A percentile compares a stretch with the other conserved stretches of the same genome.
These are phyloP conservation scores for Recurvirostra avosetta DNA, from an alignment of 2,113 vertebrate species.

Conservation along the genomic window DNA sequence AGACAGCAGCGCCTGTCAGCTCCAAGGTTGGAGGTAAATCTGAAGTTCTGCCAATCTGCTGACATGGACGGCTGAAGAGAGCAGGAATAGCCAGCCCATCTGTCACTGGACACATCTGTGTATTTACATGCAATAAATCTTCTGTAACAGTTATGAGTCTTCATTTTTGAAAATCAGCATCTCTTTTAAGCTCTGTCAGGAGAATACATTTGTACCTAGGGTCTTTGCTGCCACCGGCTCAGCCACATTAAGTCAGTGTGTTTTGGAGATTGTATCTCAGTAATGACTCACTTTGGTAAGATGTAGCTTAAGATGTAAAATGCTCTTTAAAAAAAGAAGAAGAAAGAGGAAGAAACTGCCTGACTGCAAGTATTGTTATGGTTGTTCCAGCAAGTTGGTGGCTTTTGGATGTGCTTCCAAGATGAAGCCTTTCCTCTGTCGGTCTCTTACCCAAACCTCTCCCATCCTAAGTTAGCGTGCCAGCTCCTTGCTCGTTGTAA, in stretches of 20 bases:
- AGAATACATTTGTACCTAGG: not conserved
- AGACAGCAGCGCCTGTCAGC: not conserved
- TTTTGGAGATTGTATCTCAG: not conserved
- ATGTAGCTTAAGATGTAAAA: not conserved
- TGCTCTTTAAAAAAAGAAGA: not conserved
- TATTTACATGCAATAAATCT: not conserved
- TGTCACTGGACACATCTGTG: not conserved
- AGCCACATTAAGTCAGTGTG: not conserved
- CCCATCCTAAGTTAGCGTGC: not conserved
- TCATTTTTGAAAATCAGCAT: not conserved
- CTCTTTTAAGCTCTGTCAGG: not conserved
- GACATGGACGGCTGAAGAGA: not conserved
- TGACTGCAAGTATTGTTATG: not conserved
- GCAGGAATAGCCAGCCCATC: not conserved
- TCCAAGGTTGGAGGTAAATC: not conserved
- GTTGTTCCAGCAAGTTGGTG: fast-evolving
- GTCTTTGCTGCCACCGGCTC: not conserved
- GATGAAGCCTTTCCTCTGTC: not conserved
- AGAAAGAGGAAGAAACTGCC: not conserved
- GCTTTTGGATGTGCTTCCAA: not conserved
- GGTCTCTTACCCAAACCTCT: not conserved
- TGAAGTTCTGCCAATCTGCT: not conserved
- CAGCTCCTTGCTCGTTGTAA: not conserved
- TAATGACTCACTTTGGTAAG: not conserved
- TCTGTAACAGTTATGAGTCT: not conserved